Evolutionary conservation across 2,888 invertebrate species (phyloP), one percentile per base, ranked within the genome.

Genomic region (Tineola bisselliella): DNA sequence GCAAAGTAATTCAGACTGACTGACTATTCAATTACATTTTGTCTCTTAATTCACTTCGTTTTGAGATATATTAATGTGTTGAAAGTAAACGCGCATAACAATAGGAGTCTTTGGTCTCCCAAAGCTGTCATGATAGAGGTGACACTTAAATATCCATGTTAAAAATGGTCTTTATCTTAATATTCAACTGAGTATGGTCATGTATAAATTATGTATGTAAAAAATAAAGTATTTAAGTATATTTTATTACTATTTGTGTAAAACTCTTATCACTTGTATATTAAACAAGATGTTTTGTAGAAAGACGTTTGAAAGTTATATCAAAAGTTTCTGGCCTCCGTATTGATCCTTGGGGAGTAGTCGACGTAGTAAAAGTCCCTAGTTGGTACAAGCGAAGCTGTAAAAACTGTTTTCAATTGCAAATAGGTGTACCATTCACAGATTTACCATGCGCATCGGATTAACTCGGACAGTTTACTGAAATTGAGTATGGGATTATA

Each of bases 391-490:
- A 31, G 31, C 33, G 58, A 33, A 13, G 33, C 58, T 58, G 58
- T 58, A 58, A 58, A 58, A 58, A 58, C 58, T 33, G 58, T 58
- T 58, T 58, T 58, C 58, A 58, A 58, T 58, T 58, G 58, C 58
- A 58, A 58, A 58, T 58, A 58, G 31, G 58, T 58, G 31, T 33
- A 15, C 33, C 33, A 58, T 33, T 58, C 12, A 33, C 33, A 58
- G 58, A 33, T 31, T 33, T 33, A 58, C 31, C 33, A 58, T 58
- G 33, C 33, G 31, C 13, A 2, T 6, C 12, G 54, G 54, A 54
- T 54, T 54, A 54, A n/a, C 10, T 25, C 25, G 54, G 54, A 25
- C 54, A 5, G 3, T 18, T 18, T 25, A 12, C 4, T 8, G 54
- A 25, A 54, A 54, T 19, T 18, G 54, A 25, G 17, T 13, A 19